Conservation (phyloP, 1,140 invertebrate genomes). For the Heliconius eleuchia region DNA sequence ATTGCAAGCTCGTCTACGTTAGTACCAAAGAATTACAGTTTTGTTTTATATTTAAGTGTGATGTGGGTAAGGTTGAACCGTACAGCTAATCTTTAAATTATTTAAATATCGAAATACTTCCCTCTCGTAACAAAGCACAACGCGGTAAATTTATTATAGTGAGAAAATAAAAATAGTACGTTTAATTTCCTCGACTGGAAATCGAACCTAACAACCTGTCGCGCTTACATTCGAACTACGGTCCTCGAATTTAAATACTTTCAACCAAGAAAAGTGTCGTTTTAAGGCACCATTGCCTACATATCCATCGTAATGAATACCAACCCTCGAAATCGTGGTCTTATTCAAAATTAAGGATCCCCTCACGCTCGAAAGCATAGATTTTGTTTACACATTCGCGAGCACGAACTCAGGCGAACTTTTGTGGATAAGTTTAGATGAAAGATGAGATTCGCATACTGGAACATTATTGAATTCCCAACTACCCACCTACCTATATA, state of each 20-base stretch:
- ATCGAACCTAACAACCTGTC: neutral
- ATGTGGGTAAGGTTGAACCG: neutral
- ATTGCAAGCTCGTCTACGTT: slow-evolving; percentile 21
- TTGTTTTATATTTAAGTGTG: neutral
- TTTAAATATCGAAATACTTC: no score
- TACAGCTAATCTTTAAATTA: no score
- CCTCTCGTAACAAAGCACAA: no score
- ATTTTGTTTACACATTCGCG: slow-evolving; percentile 47
- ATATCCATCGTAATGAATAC: neutral
- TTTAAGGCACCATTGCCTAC: neutral
- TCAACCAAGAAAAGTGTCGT: neutral
- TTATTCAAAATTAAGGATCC: slow-evolving; percentile 27
- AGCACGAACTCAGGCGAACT: slow-evolving; percentile 40
- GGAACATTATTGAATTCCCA: slow-evolving; percentile 48
- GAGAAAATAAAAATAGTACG: no score
- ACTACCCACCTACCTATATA: slow-evolving; percentile 28
- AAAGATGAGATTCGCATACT: slow-evolving; percentile 40
- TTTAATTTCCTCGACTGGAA: no score
- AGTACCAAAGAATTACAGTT: slow-evolving; percentile 15
- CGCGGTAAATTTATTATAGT: no score
- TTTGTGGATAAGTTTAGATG: slow-evolving; percentile 45
- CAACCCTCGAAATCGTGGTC: slow-evolving; percentile 5
- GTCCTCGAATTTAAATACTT: neutral
- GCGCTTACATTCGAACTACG: neutral
- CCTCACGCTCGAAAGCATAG: slow-evolving; percentile 26